Conservation (phyloP, 2,113 vertebrate genomes). For the Bufo bufo region DNA sequence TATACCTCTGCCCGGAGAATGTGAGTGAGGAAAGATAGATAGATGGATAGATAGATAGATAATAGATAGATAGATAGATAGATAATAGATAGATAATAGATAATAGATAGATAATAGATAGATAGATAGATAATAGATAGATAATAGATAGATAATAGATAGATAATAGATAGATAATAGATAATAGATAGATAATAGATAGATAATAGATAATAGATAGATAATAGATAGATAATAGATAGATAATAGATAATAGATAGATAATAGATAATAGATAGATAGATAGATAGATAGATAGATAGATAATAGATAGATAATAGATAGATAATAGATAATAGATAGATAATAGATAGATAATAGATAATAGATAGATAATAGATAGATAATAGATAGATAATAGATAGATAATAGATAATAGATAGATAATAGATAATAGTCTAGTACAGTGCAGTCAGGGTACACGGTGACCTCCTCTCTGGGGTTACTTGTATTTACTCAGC, state of each 20-base stretch:
- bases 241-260: background rate
- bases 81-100: background rate
- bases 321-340: no score
- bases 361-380: background rate
- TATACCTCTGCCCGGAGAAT: no score
- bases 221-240: no score
- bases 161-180: slow-evolving; percentile 1
- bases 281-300: no score
- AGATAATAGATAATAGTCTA: no score
- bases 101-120: background rate
- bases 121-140: background rate
- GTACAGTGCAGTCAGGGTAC: no score
- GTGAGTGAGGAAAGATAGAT: background rate
- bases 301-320: no score
- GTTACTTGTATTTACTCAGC: no score
- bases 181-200: background rate
- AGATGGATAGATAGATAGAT: background rate
- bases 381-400: background rate
- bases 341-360: background rate
- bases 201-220: background rate
- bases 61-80: slow-evolving; percentile 6
- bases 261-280: background rate
- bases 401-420: slow-evolving; percentile 1
- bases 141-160: background rate
- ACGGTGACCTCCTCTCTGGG: no score